These are phyloP conservation scores for Cheumatopsyche charites DNA, from an alignment of 1,140 invertebrate species.

Conservation along the genomic window DNA sequence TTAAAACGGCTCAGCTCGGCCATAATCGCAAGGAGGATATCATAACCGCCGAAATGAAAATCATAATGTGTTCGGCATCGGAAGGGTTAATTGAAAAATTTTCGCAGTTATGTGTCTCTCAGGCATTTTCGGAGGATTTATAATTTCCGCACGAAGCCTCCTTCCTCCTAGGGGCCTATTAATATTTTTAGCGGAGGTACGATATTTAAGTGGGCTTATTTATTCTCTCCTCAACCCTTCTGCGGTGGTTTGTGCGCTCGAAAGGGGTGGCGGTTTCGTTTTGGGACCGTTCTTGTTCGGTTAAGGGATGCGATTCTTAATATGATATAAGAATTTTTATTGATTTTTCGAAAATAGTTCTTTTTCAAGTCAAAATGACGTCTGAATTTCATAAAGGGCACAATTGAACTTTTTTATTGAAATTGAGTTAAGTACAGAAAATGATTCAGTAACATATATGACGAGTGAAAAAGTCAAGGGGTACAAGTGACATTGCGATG, in stretches of 20 bases:
- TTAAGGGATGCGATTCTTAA: too few species aligned
- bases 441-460: too few species aligned
- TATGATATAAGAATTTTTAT: too few species aligned
- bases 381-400: too few species aligned
- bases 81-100: constrained; percentile 36
- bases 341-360: too few species aligned
- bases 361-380: too few species aligned
- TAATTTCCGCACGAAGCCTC: constrained; percentile 36
- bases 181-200: constrained; percentile 35
- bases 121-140: constrained; percentile 27
- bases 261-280: not conserved
- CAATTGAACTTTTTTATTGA: too few species aligned
- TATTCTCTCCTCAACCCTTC: constrained; percentile 27
- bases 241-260: too few species aligned
- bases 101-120: constrained; percentile 26
- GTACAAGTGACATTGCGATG: too few species aligned
- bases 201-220: constrained; percentile 45
- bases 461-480: too few species aligned
- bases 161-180: constrained; percentile 43
- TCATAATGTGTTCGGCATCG: constrained; percentile 10
- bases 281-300: too few species aligned
- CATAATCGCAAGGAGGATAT: constrained; percentile 9
- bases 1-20: constrained; percentile 19
- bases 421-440: too few species aligned
- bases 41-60: not conserved